These are phyloP conservation scores for Spondyliosoma cantharus DNA, from an alignment of 2,797 vertebrate species.

Conservation along the genomic window DNA sequence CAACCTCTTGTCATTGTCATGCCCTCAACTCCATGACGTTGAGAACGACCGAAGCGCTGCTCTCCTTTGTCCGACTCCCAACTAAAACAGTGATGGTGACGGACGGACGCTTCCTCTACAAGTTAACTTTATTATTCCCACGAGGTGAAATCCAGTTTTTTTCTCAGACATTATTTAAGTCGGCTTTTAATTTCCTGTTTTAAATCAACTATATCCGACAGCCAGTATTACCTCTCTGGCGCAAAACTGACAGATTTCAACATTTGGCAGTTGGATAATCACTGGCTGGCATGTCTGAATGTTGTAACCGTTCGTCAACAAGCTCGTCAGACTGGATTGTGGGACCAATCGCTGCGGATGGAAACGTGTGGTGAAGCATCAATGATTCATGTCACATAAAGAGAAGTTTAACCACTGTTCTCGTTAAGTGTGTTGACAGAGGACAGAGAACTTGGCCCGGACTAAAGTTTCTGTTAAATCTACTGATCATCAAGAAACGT, in stretches of 20 bases:
- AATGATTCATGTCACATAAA: constrained; percentile 4
- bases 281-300: neutral
- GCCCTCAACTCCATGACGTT: too few species aligned
- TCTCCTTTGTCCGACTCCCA: too few species aligned
- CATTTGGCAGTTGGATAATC: neutral
- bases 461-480: constrained; percentile 1
- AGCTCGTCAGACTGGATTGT: constrained; percentile 1
- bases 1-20: neutral
- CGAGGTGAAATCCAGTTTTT: too few species aligned
- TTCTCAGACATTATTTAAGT: neutral
- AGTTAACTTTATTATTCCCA: neutral
- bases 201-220: neutral
- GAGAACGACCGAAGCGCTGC: too few species aligned
- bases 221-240: neutral
- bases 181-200: neutral
- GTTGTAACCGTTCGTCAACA: neutral
- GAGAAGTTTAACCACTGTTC: neutral
- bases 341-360: neutral
- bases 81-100: neutral
- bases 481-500: neutral
- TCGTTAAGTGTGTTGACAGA: neutral
- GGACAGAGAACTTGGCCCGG: neutral
- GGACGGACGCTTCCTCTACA: neutral
- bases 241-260: neutral
- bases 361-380: neutral